These are phyloP conservation scores for Sebastes fasciatus DNA, from an alignment of 2,113 vertebrate genomes.

Conservation along the genomic window DNA sequence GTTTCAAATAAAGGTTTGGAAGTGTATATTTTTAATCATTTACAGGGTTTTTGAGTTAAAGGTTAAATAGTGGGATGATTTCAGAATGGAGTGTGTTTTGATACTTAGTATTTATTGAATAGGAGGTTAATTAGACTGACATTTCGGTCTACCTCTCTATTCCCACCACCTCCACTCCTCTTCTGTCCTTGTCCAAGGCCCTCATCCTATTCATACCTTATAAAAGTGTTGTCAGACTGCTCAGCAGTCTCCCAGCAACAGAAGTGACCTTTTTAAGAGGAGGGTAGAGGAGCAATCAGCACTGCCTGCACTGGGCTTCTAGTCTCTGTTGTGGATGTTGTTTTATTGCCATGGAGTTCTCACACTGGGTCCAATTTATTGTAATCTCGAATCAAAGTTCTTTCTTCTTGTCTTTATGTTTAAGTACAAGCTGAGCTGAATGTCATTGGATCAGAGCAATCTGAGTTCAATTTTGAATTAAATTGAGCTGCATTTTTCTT, in stretches of 20 bases:
- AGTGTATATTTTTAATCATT: not conserved
- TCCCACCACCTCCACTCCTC: not conserved
- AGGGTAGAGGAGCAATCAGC: not conserved
- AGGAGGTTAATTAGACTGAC: not conserved
- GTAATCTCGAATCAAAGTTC: not conserved
- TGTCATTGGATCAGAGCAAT: not conserved
- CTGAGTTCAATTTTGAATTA: not conserved
- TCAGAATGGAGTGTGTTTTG: not conserved
- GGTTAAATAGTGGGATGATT: not conserved
- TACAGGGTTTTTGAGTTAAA: too few species aligned
- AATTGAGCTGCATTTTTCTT: not conserved
- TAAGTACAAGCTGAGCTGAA: not conserved
- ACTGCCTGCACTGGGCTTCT: not conserved
- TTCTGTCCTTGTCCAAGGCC: slow-evolving; percentile 17
- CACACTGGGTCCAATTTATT: not conserved
- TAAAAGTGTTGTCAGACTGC: slow-evolving; percentile 38
- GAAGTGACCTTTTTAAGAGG: slow-evolving; percentile 19
- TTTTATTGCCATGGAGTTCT: not conserved
- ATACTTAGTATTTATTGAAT: not conserved
- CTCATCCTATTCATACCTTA: slow-evolving; percentile 39
- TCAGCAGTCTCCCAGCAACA: slow-evolving; percentile 45
- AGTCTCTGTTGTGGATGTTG: not conserved
- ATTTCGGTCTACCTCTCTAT: not conserved
- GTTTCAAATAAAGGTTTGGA: not conserved
- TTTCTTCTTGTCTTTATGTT: not conserved